phyloP scores from a whole-genome alignment of 2,888 invertebrate species.

The Dioctria linearis region DNA sequence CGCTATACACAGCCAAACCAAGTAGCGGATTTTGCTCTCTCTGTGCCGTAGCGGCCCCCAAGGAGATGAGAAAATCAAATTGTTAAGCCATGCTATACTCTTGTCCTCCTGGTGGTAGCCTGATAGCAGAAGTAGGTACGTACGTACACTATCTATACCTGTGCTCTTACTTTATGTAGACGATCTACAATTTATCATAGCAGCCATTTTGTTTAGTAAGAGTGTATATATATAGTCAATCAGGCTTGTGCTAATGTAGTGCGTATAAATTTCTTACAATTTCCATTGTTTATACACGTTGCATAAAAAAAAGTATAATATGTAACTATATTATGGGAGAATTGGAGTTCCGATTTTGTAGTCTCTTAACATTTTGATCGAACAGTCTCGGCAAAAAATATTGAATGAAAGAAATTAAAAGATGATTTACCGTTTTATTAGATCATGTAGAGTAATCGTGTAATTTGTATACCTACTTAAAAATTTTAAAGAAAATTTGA shows the following conservation, averaged over 20 bases:
- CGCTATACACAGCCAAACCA: not conserved
- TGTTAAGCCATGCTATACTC: constrained; percentile 2
- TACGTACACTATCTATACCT: too few species aligned
- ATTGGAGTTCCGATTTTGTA: constrained; percentile 44
- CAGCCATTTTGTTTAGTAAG: constrained; percentile 40
- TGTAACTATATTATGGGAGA: constrained; percentile 1
- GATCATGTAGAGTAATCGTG: too few species aligned
- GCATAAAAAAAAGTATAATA: constrained; percentile 27
- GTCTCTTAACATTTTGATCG: constrained; percentile 11
- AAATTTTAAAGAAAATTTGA: too few species aligned
- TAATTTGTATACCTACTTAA: too few species aligned
- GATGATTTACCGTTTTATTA: too few species aligned
- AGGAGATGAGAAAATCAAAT: not conserved
- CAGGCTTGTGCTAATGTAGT: constrained; percentile 3
- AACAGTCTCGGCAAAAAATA: constrained; percentile 20
- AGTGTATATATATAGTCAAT: not conserved
- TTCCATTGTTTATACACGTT: constrained; percentile 30
- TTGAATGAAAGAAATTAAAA: too few species aligned
- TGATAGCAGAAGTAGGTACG: too few species aligned
- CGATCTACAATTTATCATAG: constrained; percentile 19
- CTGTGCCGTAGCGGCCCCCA: not conserved
- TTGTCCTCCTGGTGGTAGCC: too few species aligned
- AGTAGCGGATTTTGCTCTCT: not conserved
- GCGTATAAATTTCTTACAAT: not conserved
- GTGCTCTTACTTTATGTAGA: not conserved